Percentiles rank a stretch among this genome's conserved stretches.
Conservation (phyloP, 2,113 vertebrate species). For the Lagopus leucura region DNA sequence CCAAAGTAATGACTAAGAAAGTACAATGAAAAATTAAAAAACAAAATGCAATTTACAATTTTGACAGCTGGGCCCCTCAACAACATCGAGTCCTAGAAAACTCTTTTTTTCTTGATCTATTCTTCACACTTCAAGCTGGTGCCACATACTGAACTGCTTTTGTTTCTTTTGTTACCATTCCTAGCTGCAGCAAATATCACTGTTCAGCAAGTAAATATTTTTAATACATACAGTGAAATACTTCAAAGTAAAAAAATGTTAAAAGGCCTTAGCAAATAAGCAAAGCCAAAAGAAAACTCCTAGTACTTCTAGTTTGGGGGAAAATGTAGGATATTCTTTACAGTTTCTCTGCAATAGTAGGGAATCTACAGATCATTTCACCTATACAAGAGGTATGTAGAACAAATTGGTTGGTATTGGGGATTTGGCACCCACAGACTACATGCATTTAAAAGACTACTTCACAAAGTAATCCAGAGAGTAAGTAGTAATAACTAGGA, state of each 20-base stretch:
- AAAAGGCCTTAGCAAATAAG: background rate
- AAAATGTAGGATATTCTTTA: background rate
- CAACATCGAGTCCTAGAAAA: background rate
- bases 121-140: background rate
- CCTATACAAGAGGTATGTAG: background rate
- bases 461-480: background rate
- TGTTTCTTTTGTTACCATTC: background rate
- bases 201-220: background rate
- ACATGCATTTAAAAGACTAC: background rate
- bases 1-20: background rate
- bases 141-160: background rate
- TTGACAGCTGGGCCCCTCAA: background rate
- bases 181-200: background rate
- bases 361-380: background rate
- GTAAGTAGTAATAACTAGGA: background rate
- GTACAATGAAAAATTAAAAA: background rate
- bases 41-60: background rate
- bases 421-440: background rate
- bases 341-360: background rate
- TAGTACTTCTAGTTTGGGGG: background rate
- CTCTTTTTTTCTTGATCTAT: background rate
- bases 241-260: background rate
- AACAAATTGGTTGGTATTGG: background rate
- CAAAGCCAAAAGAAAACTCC: background rate
- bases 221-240: background rate